Evolutionary conservation across 2,797 vertebrate genomes (phyloP), one percentile per base, ranked within the genome.

Genomic region (Sorex maritimensis): DNA sequence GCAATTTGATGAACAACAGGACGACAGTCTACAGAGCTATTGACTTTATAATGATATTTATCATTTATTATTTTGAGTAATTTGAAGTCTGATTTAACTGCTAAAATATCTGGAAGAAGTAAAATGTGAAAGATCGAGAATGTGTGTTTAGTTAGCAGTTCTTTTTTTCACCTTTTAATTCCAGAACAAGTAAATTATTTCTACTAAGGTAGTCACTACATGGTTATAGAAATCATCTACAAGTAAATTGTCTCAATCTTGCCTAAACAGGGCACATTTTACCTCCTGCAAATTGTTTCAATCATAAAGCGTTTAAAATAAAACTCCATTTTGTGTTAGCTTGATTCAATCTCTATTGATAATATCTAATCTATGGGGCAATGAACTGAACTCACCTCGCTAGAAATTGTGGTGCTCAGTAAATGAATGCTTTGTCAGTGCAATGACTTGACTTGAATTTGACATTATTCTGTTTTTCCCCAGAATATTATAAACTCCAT

Each of bases 311-410:
- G 86, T 95, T 96, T 95, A 92, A 89, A 97, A 69, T 94, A 80
- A 94, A 94, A 96, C 77, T 92, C 30, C 65, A 80, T 86, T 95
- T 88, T 74, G 10, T n/a, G 19, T 84, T 90, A 74, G 41, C 79
- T 90, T 84, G 58, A 95, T 83, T 93, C 80, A 92, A 44, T 92
- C 61, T 95, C 12, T 92, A 67, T 93, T 90, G 80, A 95, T 97
- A 93, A 34, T 58, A 85, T 88, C 68, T 81, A 77, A 65, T 92
- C 84, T 78, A n/a, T 86, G 65, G 75, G 83, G 23, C 49, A 87
- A 88, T 87, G 49, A n/a, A 95, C 83, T 80, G 86, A 92, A 87
- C 63, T 92, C 44, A 86, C 84, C 74, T 75, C 93, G 67, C 72
- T 24, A 73, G 52, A 78, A 92, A 86, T 86, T 90, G 90, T 0